Percentiles rank a stretch among this genome's conserved stretches.
These are phyloP conservation scores for Stercorarius parasiticus DNA, from an alignment of 2,113 vertebrate species.

Conservation along the genomic window DNA sequence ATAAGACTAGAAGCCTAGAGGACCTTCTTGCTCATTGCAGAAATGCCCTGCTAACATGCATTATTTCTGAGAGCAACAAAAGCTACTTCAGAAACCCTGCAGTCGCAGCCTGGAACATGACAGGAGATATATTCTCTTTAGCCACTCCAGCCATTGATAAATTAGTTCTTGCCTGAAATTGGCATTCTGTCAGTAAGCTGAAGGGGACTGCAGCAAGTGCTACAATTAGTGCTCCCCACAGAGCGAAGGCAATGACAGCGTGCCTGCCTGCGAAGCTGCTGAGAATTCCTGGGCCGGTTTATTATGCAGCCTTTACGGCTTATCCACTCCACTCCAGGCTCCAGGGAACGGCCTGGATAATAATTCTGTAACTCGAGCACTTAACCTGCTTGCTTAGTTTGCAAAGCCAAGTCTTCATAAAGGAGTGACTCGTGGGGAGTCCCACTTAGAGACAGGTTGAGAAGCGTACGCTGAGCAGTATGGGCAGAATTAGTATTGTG, in stretches of 20 bases:
- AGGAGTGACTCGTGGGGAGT: background rate
- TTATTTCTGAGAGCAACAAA: background rate
- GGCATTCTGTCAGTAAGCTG: constrained; percentile 22
- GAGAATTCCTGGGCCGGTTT: background rate
- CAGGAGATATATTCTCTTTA: constrained; percentile 53
- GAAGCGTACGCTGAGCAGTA: background rate
- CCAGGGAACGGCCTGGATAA: background rate
- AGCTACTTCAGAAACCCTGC: background rate
- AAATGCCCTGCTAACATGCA: background rate
- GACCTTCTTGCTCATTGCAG: background rate
- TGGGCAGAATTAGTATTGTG: rapidly evolving
- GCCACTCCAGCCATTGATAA: constrained; percentile 20
- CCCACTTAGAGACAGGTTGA: background rate
- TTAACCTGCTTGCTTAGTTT: background rate
- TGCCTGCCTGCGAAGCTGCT: background rate
- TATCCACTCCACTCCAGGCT: background rate
- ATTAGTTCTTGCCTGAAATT: constrained; percentile 43
- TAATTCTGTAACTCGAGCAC: background rate
- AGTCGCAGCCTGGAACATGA: background rate
- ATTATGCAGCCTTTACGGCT: background rate
- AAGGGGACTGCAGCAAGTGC: background rate
- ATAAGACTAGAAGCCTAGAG: background rate
- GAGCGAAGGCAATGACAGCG: background rate
- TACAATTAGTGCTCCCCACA: background rate
- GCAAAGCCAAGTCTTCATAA: background rate